These are phyloP conservation scores for Drosophila eohydei DNA, from an alignment of 2,888 invertebrate genomes.

Conservation along the genomic window DNA sequence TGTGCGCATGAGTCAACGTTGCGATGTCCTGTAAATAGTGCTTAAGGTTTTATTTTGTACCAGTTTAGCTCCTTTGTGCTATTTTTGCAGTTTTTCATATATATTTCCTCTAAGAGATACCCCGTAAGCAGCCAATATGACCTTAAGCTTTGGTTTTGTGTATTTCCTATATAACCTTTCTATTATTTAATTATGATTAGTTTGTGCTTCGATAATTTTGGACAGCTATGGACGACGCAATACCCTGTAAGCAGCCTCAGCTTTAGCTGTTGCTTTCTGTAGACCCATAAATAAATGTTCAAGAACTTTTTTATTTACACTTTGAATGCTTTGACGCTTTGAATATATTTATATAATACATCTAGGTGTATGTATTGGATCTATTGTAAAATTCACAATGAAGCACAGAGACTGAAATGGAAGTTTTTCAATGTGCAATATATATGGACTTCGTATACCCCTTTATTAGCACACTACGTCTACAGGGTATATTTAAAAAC, in stretches of 20 bases:
- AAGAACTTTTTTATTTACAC: too few relatives aligned
- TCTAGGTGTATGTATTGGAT: not conserved
- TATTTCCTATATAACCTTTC: not conserved
- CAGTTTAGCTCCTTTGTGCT: too few relatives aligned
- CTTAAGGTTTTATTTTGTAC: not conserved
- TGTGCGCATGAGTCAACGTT: not conserved
- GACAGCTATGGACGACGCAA: not conserved
- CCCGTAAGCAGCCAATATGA: not conserved
- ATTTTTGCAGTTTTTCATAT: too few relatives aligned
- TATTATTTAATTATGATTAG: not conserved
- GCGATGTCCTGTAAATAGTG: not conserved
- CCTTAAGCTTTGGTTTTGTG: not conserved
- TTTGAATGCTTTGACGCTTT: too few relatives aligned
- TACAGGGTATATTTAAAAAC: slow-evolving; percentile 33
- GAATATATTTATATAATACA: not conserved
- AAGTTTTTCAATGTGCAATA: too few relatives aligned
- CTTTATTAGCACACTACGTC: not conserved
- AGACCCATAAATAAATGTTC: too few relatives aligned
- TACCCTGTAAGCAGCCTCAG: not conserved
- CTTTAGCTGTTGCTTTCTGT: not conserved
- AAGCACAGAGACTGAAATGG: too few relatives aligned
- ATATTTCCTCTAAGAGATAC: not conserved
- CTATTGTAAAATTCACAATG: too few relatives aligned
- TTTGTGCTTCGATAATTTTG: not conserved
- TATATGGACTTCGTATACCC: not conserved